A percentile compares a stretch with the other conserved stretches of the same genome.
Conservation (phyloP, 1,140 invertebrate species). For the Drosophila chauvacae region DNA sequence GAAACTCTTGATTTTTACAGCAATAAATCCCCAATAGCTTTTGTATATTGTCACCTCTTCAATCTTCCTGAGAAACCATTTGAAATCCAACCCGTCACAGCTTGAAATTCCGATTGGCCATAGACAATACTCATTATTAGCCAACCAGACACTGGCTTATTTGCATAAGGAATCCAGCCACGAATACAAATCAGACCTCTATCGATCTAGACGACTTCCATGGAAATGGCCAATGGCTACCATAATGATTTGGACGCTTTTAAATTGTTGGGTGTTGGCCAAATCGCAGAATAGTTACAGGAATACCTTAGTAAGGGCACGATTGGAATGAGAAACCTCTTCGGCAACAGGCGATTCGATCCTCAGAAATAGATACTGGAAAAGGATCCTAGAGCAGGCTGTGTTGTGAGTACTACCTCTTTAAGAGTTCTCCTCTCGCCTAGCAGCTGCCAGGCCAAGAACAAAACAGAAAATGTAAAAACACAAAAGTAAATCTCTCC, state of each 20-base stretch:
- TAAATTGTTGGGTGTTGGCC: slow-evolving; percentile 55
- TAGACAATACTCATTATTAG: slow-evolving; percentile 29
- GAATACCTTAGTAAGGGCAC: slow-evolving; percentile 9
- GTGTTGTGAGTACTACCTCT: slow-evolving; percentile 74
- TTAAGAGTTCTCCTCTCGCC: slow-evolving; percentile 15
- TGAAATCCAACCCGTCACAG: background rate
- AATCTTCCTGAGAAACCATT: slow-evolving; percentile 16
- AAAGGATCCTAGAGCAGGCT: slow-evolving; percentile 18
- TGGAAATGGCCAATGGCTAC: slow-evolving; percentile 49
- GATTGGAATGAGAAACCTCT: slow-evolving; percentile 13
- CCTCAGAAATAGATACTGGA: slow-evolving; percentile 6
- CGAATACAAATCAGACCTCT: slow-evolving; percentile 30
- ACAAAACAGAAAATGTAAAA: slow-evolving; percentile 32
- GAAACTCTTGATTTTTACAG: background rate
- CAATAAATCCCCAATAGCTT: too few species aligned
- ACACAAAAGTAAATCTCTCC: slow-evolving; percentile 76
- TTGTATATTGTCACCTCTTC: background rate
- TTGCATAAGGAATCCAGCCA: slow-evolving; percentile 37
- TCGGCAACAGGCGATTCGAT: slow-evolving; percentile 13
- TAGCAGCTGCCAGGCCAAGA: slow-evolving; percentile 54
- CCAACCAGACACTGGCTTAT: slow-evolving; percentile 20
- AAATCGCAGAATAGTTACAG: slow-evolving; percentile 10
- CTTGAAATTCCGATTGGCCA: slow-evolving; percentile 24
- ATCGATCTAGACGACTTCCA: slow-evolving; percentile 43
- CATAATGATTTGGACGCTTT: slow-evolving; percentile 59